These are phyloP conservation scores for Vicugna pacos DNA, from an alignment of 2,113 vertebrate genomes.

Conservation along the genomic window DNA sequence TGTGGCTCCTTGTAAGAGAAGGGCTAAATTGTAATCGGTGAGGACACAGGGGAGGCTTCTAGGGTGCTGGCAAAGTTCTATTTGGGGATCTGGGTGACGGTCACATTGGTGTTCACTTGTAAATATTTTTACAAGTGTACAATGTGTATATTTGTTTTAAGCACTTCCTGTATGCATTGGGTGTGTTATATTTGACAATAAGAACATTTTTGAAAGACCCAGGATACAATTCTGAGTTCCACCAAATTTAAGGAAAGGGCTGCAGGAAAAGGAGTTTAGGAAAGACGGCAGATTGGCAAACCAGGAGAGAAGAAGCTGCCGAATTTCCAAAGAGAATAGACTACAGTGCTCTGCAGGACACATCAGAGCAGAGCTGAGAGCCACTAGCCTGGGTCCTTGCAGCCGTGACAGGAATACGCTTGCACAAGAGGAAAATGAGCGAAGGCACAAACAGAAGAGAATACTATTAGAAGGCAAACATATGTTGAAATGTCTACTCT, in stretches of 20 bases:
- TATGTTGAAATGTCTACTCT: conserved; percentile 50
- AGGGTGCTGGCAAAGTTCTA: neutral
- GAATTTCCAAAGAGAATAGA: neutral
- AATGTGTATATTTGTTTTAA: neutral
- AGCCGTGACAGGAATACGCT: neutral
- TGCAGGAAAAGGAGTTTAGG: neutral
- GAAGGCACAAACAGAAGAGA: conserved; percentile 25
- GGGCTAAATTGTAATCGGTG: neutral
- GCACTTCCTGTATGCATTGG: neutral
- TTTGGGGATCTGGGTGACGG: neutral
- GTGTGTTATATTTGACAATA: neutral
- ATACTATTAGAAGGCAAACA: conserved; percentile 41
- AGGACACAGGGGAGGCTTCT: neutral
- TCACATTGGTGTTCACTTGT: neutral
- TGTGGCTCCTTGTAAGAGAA: neutral
- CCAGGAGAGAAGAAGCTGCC: neutral
- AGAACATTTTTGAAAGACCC: neutral
- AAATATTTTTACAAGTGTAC: conserved; percentile 28
- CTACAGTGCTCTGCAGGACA: neutral
- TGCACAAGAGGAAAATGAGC: conserved; percentile 34
- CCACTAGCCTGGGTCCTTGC: neutral
- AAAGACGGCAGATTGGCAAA: neutral
- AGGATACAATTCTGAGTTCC: neutral
- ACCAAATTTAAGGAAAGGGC: neutral
- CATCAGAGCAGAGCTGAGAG: neutral